These are phyloP conservation scores for Nemotelus nigrinus DNA, from an alignment of 2,888 invertebrate species.

Conservation along the genomic window DNA sequence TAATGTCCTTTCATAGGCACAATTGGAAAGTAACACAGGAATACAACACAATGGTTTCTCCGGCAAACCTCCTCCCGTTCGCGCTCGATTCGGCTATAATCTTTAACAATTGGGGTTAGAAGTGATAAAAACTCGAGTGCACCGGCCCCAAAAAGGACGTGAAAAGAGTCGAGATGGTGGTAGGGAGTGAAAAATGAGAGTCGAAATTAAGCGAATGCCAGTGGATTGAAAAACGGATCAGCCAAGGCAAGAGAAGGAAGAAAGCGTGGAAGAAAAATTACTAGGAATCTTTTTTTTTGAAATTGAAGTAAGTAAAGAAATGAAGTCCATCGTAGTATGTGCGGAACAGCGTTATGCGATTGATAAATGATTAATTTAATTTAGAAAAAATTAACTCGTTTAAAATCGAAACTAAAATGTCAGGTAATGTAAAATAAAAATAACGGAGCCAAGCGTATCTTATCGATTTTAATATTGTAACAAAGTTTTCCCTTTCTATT, in stretches of 20 bases:
- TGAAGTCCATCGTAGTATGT: too few relatives aligned
- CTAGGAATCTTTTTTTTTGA: too few relatives aligned
- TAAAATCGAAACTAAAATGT: too few relatives aligned
- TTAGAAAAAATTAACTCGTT: too few relatives aligned
- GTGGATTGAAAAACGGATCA: conserved; percentile 31
- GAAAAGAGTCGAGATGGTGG: conserved; percentile 1
- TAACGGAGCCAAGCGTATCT: conserved; percentile 17
- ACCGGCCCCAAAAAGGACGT: background rate
- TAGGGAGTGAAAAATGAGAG: conserved; percentile 51
- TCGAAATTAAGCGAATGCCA: conserved; percentile 49
- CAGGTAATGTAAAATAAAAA: too few relatives aligned
- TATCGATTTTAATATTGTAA: conserved; percentile 44
- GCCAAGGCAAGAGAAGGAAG: conserved; percentile 11
- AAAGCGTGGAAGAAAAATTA: conserved; percentile 19
- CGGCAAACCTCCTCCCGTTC: conserved; percentile 8
- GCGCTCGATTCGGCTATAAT: background rate
- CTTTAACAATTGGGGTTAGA: conserved; percentile 18
- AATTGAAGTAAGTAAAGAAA: too few relatives aligned
- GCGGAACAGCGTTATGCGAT: too few relatives aligned
- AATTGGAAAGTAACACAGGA: conserved; percentile 41
- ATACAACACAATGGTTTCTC: background rate
- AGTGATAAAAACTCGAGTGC: background rate
- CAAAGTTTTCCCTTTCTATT: conserved; percentile 31
- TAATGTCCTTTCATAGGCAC: conserved; percentile 46
- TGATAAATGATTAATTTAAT: too few relatives aligned